These are phyloP conservation scores for Pyrrhosoma nymphula DNA, from an alignment of 2,888 invertebrate species.

Conservation along the genomic window DNA sequence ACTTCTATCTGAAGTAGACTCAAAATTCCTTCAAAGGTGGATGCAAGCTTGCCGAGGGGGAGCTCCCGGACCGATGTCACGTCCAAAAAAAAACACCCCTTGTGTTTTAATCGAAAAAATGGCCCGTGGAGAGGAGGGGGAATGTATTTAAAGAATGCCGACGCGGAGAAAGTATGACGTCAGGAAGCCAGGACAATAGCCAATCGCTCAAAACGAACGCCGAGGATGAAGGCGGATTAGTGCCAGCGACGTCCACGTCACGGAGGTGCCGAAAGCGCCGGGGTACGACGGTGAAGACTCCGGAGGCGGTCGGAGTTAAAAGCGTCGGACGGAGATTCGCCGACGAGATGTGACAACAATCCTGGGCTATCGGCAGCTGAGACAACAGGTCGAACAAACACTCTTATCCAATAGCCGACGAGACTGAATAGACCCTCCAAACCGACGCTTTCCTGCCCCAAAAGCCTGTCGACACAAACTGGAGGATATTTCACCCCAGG, in stretches of 20 bases:
- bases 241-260: not conserved
- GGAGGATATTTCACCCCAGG: not conserved
- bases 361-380: not conserved
- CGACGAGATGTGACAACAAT: not conserved
- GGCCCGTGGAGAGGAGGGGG: not conserved
- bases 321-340: not conserved
- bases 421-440: not conserved
- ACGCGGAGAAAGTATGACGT: not conserved
- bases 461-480: not conserved
- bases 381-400: not conserved
- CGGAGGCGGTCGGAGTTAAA: not conserved
- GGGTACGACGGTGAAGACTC: not conserved
- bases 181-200: not conserved
- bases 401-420: not conserved
- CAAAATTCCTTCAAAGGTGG: not conserved
- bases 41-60: not conserved
- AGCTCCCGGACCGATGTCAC: not conserved
- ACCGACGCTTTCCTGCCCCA: not conserved
- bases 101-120: not conserved
- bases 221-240: not conserved
- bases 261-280: not conserved
- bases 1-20: not conserved
- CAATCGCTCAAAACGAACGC: not conserved
- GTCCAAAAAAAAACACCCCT: not conserved
- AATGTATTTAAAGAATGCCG: not conserved